Percentiles rank a stretch among this genome's conserved stretches.
Evolutionary conservation across 92 coral and sea anemone species (phyloP).

Genomic region (Parazoanthus atlanticus): DNA sequence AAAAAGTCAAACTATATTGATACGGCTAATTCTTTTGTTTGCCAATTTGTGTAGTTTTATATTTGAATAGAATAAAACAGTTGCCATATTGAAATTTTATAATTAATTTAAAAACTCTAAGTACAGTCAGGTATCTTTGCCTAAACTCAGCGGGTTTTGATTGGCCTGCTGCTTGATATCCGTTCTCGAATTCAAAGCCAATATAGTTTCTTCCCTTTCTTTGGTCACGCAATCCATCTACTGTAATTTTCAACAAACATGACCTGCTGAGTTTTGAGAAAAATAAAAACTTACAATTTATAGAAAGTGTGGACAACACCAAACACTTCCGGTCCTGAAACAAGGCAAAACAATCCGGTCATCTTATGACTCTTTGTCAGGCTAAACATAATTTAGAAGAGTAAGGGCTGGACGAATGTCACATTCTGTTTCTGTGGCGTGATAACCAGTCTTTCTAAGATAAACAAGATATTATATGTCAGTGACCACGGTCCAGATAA

Average conservation of each 20-base stretch:
- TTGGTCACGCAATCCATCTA: not conserved
- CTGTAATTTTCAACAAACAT: no score
- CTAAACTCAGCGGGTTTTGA: not conserved
- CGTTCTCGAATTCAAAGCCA: no score
- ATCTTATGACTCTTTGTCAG: not conserved
- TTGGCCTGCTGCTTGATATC: no score
- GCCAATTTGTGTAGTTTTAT: not conserved
- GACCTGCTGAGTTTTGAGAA: not conserved
- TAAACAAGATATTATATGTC: not conserved
- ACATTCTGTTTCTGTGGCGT: not conserved
- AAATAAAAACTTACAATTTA: no score
- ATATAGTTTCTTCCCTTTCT: not conserved
- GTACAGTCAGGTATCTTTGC: not conserved
- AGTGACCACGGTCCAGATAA: not conserved
- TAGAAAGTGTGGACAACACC: not conserved
- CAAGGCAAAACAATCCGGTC: not conserved
- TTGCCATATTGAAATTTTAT: not conserved
- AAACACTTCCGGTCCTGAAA: no score
- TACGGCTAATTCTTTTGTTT: not conserved
- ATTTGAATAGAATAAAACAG: not conserved
- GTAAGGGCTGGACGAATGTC: no score
- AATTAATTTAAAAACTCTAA: not conserved
- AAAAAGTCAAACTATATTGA: not conserved
- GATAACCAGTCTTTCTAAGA: not conserved
- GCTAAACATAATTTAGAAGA: not conserved